Evolutionary conservation across 2,888 invertebrate genomes (phyloP).

Genomic region (Cremastinae sp.): DNA sequence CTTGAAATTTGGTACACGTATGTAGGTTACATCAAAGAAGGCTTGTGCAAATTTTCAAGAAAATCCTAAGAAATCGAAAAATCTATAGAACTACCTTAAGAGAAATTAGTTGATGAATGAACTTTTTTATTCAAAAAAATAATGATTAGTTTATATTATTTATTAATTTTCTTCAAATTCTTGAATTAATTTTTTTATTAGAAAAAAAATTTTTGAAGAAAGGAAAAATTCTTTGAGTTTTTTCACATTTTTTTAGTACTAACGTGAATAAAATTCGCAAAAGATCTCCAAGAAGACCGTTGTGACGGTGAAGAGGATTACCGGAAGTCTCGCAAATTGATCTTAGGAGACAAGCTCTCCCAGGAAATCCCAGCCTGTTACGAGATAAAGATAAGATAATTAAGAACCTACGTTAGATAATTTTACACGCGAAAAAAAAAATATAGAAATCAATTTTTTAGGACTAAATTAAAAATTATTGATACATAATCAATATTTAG

Average conservation of each 20-base stretch:
- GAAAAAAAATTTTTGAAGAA: too few species aligned
- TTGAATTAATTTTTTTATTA: constrained; percentile 15
- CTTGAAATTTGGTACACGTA: too few species aligned
- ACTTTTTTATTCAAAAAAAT: too few species aligned
- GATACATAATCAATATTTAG: too few species aligned
- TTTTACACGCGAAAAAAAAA: constrained; percentile 8
- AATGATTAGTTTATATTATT: neutral
- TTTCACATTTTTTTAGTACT: constrained; percentile 64
- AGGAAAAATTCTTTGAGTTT: too few species aligned
- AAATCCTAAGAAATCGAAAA: too few species aligned
- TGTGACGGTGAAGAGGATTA: constrained; percentile 68
- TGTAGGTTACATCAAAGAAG: too few species aligned
- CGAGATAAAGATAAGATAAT: constrained; percentile 36
- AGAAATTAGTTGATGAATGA: too few species aligned
- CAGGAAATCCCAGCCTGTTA: constrained; percentile 73
- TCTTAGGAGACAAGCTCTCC: constrained; percentile 74
- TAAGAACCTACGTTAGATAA: constrained; percentile 12
- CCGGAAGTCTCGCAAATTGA: constrained; percentile 76
- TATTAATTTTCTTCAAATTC: neutral
- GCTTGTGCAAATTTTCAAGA: too few species aligned
- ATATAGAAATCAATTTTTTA: neutral
- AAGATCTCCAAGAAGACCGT: constrained; percentile 75
- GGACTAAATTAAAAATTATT: neutral
- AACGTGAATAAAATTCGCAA: constrained; percentile 75
- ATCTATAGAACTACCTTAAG: too few species aligned